These are phyloP conservation scores for Trypoxylus dichotomus DNA, from an alignment of 1,140 invertebrate species.

Conservation along the genomic window DNA sequence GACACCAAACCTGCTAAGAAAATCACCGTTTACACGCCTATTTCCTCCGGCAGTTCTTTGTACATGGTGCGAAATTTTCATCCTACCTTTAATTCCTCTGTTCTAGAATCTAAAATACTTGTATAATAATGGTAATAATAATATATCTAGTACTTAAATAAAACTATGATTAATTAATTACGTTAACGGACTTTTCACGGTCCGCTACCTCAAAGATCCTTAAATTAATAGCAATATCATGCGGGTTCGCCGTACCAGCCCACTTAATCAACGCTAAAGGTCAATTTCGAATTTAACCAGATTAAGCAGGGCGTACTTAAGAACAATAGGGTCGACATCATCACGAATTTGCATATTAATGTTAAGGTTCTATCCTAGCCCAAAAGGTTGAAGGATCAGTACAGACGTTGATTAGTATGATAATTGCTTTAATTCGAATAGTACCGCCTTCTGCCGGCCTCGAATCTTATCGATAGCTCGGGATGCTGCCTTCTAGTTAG, in stretches of 20 bases:
- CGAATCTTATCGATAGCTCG: not conserved
- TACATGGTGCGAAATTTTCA: too few relatives aligned
- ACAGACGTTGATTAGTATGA: not conserved
- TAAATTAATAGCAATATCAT: not conserved
- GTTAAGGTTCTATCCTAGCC: not conserved
- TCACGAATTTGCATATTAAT: not conserved
- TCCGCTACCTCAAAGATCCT: not conserved
- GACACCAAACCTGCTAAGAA: too few relatives aligned
- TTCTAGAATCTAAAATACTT: too few relatives aligned
- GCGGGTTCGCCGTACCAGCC: not conserved
- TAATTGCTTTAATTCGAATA: not conserved
- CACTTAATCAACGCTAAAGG: not conserved
- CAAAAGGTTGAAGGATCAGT: not conserved
- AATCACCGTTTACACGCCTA: too few relatives aligned
- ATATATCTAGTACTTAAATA: not conserved
- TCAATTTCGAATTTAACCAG: not conserved
- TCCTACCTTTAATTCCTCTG: too few relatives aligned
- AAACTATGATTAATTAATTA: not conserved
- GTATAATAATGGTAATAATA: too few relatives aligned
- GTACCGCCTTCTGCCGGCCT: not conserved
- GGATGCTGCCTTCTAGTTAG: not conserved
- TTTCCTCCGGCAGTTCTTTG: too few relatives aligned
- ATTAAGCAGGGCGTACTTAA: not conserved
- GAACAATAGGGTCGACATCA: not conserved
- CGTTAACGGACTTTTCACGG: not conserved